phyloP scores from a whole-genome alignment of 2,888 invertebrate species.

The Leucania comma region DNA sequence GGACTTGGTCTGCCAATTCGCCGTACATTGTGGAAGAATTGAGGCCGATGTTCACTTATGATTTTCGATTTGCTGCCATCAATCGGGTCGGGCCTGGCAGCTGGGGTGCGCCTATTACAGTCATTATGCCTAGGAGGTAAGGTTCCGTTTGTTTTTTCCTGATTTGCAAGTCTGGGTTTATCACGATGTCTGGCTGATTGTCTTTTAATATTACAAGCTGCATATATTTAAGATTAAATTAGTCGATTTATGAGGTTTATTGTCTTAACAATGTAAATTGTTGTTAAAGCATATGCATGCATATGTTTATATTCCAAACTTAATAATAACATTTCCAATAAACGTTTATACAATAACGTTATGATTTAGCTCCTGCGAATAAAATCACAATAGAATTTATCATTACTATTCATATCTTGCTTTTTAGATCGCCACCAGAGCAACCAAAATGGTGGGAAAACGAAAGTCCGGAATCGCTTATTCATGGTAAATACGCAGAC shows the following conservation, averaged over 20 bases:
- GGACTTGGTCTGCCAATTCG: conserved; percentile 95
- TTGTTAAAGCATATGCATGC: neutral
- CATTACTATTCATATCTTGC: conserved; percentile 31
- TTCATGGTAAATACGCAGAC: conserved; percentile 92
- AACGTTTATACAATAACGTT: neutral
- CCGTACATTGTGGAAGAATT: conserved; percentile 95
- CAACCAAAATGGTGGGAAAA: conserved; percentile 89
- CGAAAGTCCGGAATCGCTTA: conserved; percentile 84
- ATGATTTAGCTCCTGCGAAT: neutral
- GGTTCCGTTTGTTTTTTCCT: conserved; percentile 14
- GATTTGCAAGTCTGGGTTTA: neutral
- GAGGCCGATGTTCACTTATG: conserved; percentile 94
- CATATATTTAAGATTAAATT: conserved; percentile 12
- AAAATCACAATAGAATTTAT: conserved; percentile 22
- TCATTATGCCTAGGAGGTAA: conserved; percentile 93
- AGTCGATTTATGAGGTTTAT: neutral
- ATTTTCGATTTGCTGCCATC: conserved; percentile 95
- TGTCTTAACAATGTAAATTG: neutral
- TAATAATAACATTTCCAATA: neutral
- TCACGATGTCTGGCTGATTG: neutral
- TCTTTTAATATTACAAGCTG: neutral
- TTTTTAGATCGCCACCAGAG: conserved; percentile 93
- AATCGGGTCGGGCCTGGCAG: conserved; percentile 96
- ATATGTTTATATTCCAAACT: neutral
- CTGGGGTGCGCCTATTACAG: conserved; percentile 92